Conservation (phyloP, 2,113 vertebrate genomes). For the Mesembrinibis cayennensis region DNA sequence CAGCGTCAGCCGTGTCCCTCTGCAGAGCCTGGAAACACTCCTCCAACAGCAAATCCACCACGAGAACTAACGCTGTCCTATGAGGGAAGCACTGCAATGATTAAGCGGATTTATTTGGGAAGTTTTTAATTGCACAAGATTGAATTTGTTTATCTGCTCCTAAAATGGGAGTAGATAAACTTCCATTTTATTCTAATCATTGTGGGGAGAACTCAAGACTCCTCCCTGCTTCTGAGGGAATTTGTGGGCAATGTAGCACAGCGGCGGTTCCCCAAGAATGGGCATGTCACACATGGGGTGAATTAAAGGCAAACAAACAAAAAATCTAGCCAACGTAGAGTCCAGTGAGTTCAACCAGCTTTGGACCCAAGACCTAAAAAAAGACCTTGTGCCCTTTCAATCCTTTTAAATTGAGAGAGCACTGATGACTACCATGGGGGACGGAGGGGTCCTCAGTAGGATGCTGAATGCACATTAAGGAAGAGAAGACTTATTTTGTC, state of each 20-base stretch:
- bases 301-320: background rate
- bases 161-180: background rate
- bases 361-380: background rate
- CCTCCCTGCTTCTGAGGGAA: background rate
- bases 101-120: background rate
- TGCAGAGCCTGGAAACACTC: background rate
- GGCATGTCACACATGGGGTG: background rate
- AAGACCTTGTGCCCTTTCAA: background rate
- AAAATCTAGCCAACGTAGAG: background rate
- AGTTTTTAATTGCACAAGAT: background rate
- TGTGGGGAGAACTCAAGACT: background rate
- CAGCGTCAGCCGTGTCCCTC: background rate
- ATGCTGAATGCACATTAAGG: background rate
- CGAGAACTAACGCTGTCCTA: background rate
- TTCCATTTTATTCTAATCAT: background rate
- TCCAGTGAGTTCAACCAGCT: background rate
- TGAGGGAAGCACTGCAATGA: background rate
- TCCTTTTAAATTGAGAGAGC: background rate
- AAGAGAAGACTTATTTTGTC: too few relatives aligned
- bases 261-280: background rate
- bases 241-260: background rate
- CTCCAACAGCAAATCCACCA: background rate
- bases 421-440: background rate
- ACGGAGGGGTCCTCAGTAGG: background rate
- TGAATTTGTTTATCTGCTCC: background rate